Evolutionary conservation across 2,113 vertebrate genomes (phyloP).

Genomic region (Ivindomyrus marchei): DNA sequence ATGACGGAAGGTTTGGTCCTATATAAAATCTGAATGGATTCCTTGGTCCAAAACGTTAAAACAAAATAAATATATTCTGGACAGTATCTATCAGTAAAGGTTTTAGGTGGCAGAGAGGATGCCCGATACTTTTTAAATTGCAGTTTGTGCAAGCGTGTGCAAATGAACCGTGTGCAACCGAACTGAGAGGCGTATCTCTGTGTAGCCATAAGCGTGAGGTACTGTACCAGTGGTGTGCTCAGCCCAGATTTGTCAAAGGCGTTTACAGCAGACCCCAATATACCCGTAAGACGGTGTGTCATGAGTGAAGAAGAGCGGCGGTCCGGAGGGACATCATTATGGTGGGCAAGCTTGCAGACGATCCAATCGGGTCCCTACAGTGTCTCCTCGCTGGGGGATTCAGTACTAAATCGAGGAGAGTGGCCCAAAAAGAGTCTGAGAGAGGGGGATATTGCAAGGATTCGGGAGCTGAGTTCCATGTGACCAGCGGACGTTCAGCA

Average conservation of each 20-base stretch:
- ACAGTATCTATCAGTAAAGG: background rate
- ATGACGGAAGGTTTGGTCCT: background rate
- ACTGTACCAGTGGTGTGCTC: background rate
- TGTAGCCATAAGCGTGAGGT: background rate
- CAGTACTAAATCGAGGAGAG: background rate
- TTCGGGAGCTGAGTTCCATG: background rate
- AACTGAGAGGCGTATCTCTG: background rate
- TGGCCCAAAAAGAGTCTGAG: background rate
- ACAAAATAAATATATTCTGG: background rate
- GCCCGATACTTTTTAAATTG: background rate
- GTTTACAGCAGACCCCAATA: constrained; percentile 8
- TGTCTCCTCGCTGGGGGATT: background rate
- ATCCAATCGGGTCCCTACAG: background rate
- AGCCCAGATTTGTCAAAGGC: constrained; percentile 10
- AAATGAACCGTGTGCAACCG: background rate
- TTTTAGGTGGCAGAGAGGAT: background rate
- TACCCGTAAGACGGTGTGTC: constrained; percentile 3
- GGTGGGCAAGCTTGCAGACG: background rate
- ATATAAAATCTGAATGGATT: background rate
- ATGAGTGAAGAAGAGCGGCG: background rate
- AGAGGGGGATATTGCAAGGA: background rate
- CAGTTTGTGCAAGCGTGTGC: background rate
- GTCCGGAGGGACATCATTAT: constrained; percentile 17
- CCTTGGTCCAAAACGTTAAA: background rate
- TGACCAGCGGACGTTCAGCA: background rate